These are phyloP conservation scores for Drosophila subsilvestris DNA, from an alignment of 2,888 invertebrate species.

Conservation along the genomic window DNA sequence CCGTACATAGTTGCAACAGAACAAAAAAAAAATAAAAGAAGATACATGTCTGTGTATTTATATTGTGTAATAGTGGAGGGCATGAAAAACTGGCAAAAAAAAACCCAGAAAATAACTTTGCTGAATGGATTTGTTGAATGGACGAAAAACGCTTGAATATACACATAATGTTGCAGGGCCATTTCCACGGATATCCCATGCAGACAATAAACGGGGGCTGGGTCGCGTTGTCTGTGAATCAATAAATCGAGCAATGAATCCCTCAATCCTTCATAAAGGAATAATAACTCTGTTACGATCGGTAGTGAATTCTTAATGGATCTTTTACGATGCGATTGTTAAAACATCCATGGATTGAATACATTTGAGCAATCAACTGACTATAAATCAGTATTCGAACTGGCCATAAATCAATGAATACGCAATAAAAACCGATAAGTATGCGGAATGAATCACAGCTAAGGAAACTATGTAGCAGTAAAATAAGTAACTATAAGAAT, in stretches of 20 bases:
- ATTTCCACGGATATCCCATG: not conserved
- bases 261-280: not conserved
- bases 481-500: too few species aligned
- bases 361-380: too few species aligned
- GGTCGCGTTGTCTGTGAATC: not conserved
- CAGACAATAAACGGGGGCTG: too few species aligned
- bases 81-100: constrained; percentile 4
- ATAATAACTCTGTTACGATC: not conserved
- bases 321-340: not conserved
- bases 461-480: not conserved
- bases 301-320: not conserved
- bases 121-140: not conserved
- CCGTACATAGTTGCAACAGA: constrained; percentile 8
- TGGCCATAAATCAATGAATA: not conserved
- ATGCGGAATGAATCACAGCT: not conserved
- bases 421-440: too few species aligned
- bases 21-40: not conserved
- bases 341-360: too few species aligned
- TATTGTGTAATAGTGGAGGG: not conserved
- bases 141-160: too few species aligned
- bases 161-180: not conserved
- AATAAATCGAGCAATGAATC: not conserved
- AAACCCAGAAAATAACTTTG: not conserved
- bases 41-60: not conserved
- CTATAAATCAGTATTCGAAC: not conserved